phyloP scores from a whole-genome alignment of 1,140 invertebrate genomes.

The Drosophila pachea region DNA sequence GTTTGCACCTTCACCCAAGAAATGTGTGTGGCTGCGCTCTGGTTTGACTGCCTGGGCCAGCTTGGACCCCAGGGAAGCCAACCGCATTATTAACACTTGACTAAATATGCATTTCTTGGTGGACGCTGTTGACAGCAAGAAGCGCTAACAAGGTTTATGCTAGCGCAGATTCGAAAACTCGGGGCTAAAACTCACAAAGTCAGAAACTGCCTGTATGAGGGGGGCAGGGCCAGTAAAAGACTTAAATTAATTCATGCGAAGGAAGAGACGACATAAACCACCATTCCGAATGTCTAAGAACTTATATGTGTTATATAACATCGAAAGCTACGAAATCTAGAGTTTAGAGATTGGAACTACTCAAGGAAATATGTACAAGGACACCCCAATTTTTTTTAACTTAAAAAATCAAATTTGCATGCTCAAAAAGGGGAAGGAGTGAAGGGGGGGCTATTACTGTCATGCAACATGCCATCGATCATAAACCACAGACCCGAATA shows the following conservation, averaged over 20 bases:
- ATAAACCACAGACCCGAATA: background rate
- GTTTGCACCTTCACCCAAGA: conserved; percentile 60
- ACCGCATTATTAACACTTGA: conserved; percentile 78
- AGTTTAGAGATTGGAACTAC: too few relatives aligned
- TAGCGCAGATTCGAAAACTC: background rate
- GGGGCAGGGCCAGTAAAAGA: too few relatives aligned
- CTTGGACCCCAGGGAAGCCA: conserved; percentile 51
- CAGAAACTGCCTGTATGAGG: too few relatives aligned
- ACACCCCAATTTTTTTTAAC: background rate
- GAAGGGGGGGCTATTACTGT: too few relatives aligned
- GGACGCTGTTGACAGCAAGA: conserved; percentile 60
- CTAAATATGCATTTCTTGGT: conserved; percentile 78
- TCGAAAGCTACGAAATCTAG: too few relatives aligned
- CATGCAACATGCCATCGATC: conserved; percentile 37
- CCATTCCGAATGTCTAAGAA: too few relatives aligned
- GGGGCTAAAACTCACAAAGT: too few relatives aligned
- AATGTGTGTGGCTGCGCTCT: conserved; percentile 8
- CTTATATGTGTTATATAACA: too few relatives aligned
- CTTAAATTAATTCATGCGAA: too few relatives aligned
- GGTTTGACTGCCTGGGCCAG: conserved; percentile 14
- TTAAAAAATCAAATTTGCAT: too few relatives aligned
- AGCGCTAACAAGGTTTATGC: conserved; percentile 65
- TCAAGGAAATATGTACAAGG: too few relatives aligned
- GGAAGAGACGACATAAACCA: too few relatives aligned
- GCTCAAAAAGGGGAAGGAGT: background rate